phyloP scores from a whole-genome alignment of 2,797 vertebrate genomes.

The Percopsis omiscomaycus region DNA sequence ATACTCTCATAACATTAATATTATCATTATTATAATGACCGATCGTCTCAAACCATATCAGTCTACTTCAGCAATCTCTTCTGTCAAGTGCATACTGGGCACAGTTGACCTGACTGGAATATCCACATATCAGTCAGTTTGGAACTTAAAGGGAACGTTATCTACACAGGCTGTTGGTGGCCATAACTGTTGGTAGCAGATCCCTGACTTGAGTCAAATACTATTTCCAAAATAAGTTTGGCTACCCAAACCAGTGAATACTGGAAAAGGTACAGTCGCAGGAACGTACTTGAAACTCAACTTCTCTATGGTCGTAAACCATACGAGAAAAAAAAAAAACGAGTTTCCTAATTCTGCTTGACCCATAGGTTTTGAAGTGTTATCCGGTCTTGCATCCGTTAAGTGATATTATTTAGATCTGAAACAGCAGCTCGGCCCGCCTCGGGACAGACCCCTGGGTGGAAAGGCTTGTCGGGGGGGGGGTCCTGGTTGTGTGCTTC shows the following conservation, averaged over 20 bases:
- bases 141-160: conserved; percentile 9
- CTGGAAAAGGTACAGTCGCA: background rate
- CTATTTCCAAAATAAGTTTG: background rate
- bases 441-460: background rate
- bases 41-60: conserved; percentile 32
- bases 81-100: conserved; percentile 18
- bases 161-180: no score
- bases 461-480: conserved; percentile 7
- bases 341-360: background rate
- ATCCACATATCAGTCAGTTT: conserved; percentile 10
- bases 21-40: conserved; percentile 18
- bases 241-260: background rate
- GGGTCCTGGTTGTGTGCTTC: conserved; percentile 38
- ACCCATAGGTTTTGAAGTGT: background rate
- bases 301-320: conserved; percentile 15
- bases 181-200: background rate
- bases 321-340: no score
- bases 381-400: background rate
- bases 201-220: background rate
- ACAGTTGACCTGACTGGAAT: background rate
- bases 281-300: conserved; percentile 9
- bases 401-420: background rate
- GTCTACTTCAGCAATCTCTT: conserved; percentile 1
- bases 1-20: background rate
- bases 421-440: background rate